These are phyloP conservation scores for Glossosoma conforme DNA, from an alignment of 1,140 invertebrate species.

Conservation along the genomic window DNA sequence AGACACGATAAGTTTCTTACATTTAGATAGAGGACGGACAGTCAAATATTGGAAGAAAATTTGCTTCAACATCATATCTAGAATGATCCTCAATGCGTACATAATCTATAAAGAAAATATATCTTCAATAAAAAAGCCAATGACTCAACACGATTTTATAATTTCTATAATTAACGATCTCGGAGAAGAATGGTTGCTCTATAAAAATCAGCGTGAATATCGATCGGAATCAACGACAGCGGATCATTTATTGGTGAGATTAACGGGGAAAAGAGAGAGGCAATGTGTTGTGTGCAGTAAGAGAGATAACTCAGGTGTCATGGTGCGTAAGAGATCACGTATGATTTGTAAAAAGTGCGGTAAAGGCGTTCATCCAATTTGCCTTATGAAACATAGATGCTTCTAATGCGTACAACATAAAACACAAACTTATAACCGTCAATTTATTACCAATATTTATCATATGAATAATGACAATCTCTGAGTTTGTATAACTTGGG, in stretches of 20 bases:
- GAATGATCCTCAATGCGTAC: constrained; percentile 5
- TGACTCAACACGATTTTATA: neutral
- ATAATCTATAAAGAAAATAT: constrained; percentile 9
- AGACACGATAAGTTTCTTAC: neutral
- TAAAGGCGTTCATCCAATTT: too few species aligned
- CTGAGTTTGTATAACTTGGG: too few species aligned
- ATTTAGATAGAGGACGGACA: constrained; percentile 1
- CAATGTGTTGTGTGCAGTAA: constrained; percentile 9
- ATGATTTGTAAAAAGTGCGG: constrained; percentile 9
- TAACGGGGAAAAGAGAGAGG: constrained; percentile 5
- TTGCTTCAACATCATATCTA: constrained; percentile 7
- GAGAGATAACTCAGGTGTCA: neutral
- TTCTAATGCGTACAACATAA: too few species aligned
- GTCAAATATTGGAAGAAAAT: constrained; percentile 13
- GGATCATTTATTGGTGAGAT: neutral
- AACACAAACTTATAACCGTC: too few species aligned
- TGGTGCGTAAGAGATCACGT: constrained; percentile 5
- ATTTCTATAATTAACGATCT: constrained; percentile 1
- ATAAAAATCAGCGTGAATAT: neutral
- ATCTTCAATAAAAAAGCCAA: neutral
- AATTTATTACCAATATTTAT: too few species aligned
- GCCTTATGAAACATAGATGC: too few species aligned
- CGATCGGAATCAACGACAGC: neutral
- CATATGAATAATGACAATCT: too few species aligned
- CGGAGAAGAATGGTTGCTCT: constrained; percentile 3